Conservation (phyloP, 2,888 invertebrate species). For the Eristalis arbustorum region DNA sequence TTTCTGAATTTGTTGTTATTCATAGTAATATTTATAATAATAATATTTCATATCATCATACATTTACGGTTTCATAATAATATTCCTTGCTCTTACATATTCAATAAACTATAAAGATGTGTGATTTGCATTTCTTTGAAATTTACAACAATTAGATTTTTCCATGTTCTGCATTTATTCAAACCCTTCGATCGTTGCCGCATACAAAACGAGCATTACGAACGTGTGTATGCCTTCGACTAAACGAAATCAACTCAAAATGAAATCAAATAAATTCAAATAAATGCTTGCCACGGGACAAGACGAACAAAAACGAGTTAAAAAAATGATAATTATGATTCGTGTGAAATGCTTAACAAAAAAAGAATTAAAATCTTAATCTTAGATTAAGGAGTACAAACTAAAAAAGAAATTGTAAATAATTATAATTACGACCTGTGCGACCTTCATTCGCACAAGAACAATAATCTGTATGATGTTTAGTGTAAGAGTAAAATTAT, state of each 20-base stretch:
- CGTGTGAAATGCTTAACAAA: slow-evolving; percentile 49
- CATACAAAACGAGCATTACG: slow-evolving; percentile 5
- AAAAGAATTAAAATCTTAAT: slow-evolving; percentile 31
- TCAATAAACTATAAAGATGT: slow-evolving; percentile 48
- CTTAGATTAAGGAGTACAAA: slow-evolving; percentile 51
- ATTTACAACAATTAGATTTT: slow-evolving; percentile 62
- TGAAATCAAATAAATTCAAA: background rate
- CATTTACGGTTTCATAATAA: slow-evolving; percentile 26
- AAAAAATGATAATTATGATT: background rate
- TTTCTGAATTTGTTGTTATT: slow-evolving; percentile 63
- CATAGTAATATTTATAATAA: slow-evolving; percentile 56
- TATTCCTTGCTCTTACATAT: slow-evolving; percentile 34
- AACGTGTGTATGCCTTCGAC: background rate
- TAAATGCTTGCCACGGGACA: slow-evolving; percentile 44
- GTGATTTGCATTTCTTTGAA: slow-evolving; percentile 53
- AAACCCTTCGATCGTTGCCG: slow-evolving; percentile 21
- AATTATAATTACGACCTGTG: slow-evolving; percentile 1
- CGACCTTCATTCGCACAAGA: slow-evolving; percentile 8
- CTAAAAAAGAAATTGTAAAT: slow-evolving; percentile 7
- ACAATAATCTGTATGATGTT: slow-evolving; percentile 2
- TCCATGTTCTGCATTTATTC: slow-evolving; percentile 33
- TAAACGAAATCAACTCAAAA: too few species aligned
- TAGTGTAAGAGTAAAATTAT: slow-evolving; percentile 11
- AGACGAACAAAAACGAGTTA: slow-evolving; percentile 2
- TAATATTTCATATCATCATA: slow-evolving; percentile 63